These are phyloP conservation scores for Dicranocentrus wangi DNA, from an alignment of 2,888 invertebrate genomes.

Conservation along the genomic window DNA sequence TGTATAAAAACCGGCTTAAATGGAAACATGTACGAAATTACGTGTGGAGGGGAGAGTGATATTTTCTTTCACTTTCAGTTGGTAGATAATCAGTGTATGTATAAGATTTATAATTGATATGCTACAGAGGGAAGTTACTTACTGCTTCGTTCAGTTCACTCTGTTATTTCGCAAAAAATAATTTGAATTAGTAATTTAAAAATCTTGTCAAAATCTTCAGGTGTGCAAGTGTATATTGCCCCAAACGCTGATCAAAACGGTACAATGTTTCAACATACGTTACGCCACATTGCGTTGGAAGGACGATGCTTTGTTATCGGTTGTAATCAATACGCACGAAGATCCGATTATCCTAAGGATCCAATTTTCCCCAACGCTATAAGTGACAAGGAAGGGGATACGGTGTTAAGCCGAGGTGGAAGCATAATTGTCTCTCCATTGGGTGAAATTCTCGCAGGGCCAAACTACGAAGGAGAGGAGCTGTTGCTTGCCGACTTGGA, in stretches of 20 bases:
- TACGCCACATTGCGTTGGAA: constrained; percentile 64
- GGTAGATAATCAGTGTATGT: too few relatives aligned
- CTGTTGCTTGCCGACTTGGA: constrained; percentile 59
- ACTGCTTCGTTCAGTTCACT: too few relatives aligned
- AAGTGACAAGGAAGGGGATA: constrained; percentile 28
- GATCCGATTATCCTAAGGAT: constrained; percentile 53
- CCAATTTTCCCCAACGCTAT: constrained; percentile 11
- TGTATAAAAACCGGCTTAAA: too few relatives aligned
- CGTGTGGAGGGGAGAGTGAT: too few relatives aligned
- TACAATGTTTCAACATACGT: constrained; percentile 52
- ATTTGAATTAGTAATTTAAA: too few relatives aligned
- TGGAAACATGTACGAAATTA: too few relatives aligned
- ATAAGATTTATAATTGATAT: too few relatives aligned
- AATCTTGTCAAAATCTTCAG: constrained; percentile 3
- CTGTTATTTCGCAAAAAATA: too few relatives aligned
- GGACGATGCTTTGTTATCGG: constrained; percentile 63
- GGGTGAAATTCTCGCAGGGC: constrained; percentile 55
- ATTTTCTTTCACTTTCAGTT: too few relatives aligned
- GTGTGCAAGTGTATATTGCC: constrained; percentile 65
- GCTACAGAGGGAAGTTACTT: too few relatives aligned
- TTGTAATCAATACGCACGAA: constrained; percentile 49
- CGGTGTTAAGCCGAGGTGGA: constrained; percentile 50
- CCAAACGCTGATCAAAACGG: constrained; percentile 50
- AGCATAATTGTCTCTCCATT: constrained; percentile 58
- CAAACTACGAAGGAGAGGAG: constrained; percentile 42